Percentiles rank a stretch among this genome's conserved stretches.
Conservation (phyloP, 53 echinoderm and acorn worm genomes). For the Patiria pectinifera region DNA sequence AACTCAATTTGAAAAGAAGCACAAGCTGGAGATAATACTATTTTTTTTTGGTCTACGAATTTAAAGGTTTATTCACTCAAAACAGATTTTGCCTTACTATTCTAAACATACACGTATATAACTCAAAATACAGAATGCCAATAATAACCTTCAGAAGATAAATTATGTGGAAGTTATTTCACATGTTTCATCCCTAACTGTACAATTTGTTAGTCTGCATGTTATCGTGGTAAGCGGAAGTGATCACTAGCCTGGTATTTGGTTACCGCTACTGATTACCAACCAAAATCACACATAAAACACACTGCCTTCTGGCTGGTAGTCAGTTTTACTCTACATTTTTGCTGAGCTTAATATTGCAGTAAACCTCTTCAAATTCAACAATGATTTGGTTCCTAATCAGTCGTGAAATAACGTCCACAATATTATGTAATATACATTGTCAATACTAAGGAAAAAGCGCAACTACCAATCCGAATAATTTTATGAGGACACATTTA, state of each 20-base stretch:
- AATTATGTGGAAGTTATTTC: background rate
- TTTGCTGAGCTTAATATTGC: too few species aligned
- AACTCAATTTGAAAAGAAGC: background rate
- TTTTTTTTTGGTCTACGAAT: background rate
- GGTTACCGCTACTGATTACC: too few species aligned
- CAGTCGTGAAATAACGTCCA: background rate
- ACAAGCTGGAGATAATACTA: background rate
- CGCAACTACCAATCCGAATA: background rate
- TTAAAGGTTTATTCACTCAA: background rate
- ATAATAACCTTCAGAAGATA: background rate
- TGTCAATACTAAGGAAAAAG: background rate
- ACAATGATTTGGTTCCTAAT: background rate
- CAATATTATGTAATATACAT: background rate
- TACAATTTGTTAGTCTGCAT: background rate
- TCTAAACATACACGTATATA: background rate
- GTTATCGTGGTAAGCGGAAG: background rate
- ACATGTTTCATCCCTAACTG: background rate
- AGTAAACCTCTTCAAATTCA: too few species aligned
- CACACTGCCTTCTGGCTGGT: too few species aligned
- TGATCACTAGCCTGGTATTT: background rate
- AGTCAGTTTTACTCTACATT: too few species aligned
- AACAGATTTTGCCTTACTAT: background rate
- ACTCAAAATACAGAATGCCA: slow-evolving; percentile 4
- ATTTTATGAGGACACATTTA: background rate
- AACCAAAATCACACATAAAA: too few species aligned